phyloP scores from a whole-genome alignment of 2,113 vertebrate genomes.

The Oophaga pumilio region DNA sequence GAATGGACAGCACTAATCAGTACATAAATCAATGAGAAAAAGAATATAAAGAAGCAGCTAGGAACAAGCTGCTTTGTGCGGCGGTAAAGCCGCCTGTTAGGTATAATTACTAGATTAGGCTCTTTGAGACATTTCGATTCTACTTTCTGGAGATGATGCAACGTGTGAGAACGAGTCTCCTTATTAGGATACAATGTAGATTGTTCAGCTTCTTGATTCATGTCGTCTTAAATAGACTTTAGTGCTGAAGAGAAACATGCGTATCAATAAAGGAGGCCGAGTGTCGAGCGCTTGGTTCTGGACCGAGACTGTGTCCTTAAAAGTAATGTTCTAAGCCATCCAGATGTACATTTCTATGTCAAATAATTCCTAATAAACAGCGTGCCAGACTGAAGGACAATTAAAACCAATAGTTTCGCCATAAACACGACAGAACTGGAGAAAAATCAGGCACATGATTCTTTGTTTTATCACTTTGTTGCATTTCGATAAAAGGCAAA shows the following conservation, averaged over 20 bases:
- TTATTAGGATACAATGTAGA: constrained; percentile 47
- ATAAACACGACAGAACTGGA: background rate
- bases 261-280: constrained; percentile 36
- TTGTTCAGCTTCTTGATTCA: constrained; percentile 44
- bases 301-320: background rate
- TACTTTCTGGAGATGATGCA: constrained; percentile 24
- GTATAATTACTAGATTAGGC: constrained; percentile 45
- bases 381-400: background rate
- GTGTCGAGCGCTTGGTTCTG: background rate
- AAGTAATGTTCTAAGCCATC: background rate
- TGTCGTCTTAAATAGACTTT: constrained; percentile 34
- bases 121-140: constrained; percentile 35
- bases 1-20: background rate
- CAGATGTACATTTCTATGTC: background rate
- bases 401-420: background rate
- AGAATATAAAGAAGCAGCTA: background rate
- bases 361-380: background rate
- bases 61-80: background rate
- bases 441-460: background rate
- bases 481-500: background rate
- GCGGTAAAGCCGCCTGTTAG: constrained; percentile 3
- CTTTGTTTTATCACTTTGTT: background rate
- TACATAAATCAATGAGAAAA: background rate
- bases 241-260: constrained; percentile 43
- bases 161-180: constrained; percentile 37